Percentiles rank a stretch among this genome's conserved stretches.
phyloP scores from a whole-genome alignment of 1,140 invertebrate species.

The Hypsibius dujardini region DNA sequence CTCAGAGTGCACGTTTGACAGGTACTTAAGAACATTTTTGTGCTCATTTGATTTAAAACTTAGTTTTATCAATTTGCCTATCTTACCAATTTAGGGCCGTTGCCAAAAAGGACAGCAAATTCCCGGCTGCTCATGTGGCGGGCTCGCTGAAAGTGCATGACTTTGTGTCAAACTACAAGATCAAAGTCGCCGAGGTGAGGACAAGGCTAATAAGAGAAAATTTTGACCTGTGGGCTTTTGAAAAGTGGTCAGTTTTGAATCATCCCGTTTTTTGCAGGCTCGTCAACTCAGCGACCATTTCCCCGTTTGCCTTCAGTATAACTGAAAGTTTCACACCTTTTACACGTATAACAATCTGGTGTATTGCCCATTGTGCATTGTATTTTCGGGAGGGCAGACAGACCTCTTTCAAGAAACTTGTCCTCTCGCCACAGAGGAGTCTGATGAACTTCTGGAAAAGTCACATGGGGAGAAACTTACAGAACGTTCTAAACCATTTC shows the following conservation, averaged over 20 bases:
- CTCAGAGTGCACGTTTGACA: constrained; percentile 13
- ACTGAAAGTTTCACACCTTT: neutral
- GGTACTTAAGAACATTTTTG: neutral
- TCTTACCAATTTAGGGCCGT: neutral
- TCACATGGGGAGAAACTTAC: too few species aligned
- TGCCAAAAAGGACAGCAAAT: neutral
- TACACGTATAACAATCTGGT: too few species aligned
- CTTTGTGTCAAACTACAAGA: constrained; percentile 8
- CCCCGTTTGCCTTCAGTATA: neutral
- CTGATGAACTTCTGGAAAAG: too few species aligned
- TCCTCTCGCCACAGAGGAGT: too few species aligned
- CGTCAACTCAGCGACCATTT: constrained; percentile 15
- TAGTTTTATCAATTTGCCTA: neutral
- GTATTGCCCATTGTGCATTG: too few species aligned
- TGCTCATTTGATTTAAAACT: neutral
- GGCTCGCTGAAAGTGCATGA: neutral
- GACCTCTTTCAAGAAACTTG: too few species aligned
- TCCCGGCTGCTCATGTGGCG: neutral
- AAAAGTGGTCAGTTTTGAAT: neutral
- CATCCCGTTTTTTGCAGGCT: neutral
- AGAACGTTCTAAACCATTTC: too few species aligned
- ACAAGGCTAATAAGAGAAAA: neutral
- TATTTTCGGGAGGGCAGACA: too few species aligned
- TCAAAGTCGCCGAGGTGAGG: neutral
- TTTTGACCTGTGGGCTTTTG: neutral